A percentile compares a stretch with the other conserved stretches of the same genome.
Evolutionary conservation across 2,797 vertebrate species (phyloP).

Genomic region (Erpetoichthys calabaricus): DNA sequence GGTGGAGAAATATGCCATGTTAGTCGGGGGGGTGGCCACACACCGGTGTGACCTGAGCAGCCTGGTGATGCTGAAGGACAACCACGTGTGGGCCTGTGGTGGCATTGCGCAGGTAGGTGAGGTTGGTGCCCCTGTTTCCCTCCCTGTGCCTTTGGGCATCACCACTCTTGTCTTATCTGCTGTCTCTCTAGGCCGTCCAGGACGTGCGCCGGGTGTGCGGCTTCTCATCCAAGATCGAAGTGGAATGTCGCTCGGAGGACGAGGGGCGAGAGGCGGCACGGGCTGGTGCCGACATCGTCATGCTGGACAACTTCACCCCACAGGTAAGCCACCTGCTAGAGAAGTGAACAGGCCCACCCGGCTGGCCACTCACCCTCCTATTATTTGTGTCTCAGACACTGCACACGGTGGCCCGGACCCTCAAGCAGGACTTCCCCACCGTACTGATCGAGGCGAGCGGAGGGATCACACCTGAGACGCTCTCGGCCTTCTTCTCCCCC

Average conservation of each 20-base stretch:
- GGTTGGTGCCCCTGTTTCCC: background rate
- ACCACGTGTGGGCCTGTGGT: constrained; percentile 62
- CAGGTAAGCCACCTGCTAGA: constrained; percentile 35
- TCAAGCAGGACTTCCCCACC: constrained; percentile 48
- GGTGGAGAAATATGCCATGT: constrained; percentile 66
- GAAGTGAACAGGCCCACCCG: background rate
- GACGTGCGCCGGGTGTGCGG: constrained; percentile 35
- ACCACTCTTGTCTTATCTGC: background rate
- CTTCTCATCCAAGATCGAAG: constrained; percentile 61
- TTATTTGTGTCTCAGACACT: constrained; percentile 36
- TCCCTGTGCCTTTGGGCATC: background rate
- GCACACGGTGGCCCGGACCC: constrained; percentile 32
- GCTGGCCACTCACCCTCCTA: background rate
- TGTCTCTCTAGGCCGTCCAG: constrained; percentile 40
- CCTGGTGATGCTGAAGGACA: constrained; percentile 75
- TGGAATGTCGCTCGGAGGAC: constrained; percentile 49
- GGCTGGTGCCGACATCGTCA: constrained; percentile 56
- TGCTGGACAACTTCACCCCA: constrained; percentile 65
- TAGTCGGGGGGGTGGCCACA: constrained; percentile 52
- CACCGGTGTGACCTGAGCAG: constrained; percentile 63
- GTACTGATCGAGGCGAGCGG: constrained; percentile 63
- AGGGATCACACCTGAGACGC: constrained; percentile 42
- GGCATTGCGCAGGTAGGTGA: constrained; percentile 47
- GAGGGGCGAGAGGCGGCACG: constrained; percentile 45
- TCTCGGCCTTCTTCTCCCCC: constrained; percentile 47